These are phyloP conservation scores for Eucriotettix oculatus DNA, from an alignment of 2,888 invertebrate species.

Conservation along the genomic window DNA sequence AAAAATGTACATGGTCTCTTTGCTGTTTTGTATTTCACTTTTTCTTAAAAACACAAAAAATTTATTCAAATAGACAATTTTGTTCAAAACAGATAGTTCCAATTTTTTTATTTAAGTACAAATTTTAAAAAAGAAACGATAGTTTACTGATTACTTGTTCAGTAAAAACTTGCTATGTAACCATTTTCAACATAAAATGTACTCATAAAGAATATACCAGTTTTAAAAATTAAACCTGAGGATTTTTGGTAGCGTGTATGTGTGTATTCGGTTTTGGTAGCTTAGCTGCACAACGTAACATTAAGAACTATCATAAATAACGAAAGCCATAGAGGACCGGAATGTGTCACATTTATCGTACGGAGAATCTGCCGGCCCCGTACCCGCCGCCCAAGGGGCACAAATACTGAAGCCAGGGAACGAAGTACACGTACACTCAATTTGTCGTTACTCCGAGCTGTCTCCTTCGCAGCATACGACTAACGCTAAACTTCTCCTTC, in stretches of 20 bases:
- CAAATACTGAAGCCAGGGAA: constrained; percentile 6
- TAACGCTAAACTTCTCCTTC: neutral
- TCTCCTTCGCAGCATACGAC: neutral
- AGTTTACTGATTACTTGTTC: neutral
- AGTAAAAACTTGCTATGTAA: neutral
- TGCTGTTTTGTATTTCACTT: too few relatives aligned
- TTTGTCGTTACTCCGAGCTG: neutral
- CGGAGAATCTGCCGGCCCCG: neutral
- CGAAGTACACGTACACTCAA: neutral
- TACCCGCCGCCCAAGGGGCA: constrained; percentile 3
- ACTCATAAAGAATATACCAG: neutral
- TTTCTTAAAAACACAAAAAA: neutral
- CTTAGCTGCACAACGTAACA: neutral
- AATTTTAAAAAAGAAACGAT: neutral
- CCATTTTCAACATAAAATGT: neutral
- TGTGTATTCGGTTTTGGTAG: constrained; percentile 1
- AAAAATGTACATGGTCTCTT: neutral
- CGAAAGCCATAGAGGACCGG: constrained; percentile 5
- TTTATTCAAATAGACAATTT: neutral
- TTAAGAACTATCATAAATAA: neutral
- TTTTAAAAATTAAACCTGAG: constrained; percentile 3
- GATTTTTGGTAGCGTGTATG: constrained; percentile 3
- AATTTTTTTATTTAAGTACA: neutral
- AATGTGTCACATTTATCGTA: constrained; percentile 5
- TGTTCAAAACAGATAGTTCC: neutral